These are phyloP conservation scores for Plebejus anna DNA, from an alignment of 2,888 invertebrate genomes.

Conservation along the genomic window DNA sequence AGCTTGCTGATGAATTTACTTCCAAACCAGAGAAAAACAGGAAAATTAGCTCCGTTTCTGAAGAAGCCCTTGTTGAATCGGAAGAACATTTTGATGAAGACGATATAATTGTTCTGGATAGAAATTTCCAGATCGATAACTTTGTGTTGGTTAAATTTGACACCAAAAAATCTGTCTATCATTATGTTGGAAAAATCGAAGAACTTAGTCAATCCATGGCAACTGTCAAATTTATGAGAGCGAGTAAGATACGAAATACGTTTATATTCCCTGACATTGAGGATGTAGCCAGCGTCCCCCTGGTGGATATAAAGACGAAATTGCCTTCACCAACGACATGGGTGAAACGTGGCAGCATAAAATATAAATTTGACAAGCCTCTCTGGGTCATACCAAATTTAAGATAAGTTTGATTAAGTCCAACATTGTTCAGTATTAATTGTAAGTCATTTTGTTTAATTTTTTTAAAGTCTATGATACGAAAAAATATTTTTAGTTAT, in stretches of 20 bases:
- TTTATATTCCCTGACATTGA: conserved; percentile 32
- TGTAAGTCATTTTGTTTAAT: too few relatives aligned
- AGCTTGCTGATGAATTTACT: conserved; percentile 27
- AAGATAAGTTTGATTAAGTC: too few relatives aligned
- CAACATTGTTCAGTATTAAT: too few relatives aligned
- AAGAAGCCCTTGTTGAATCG: conserved; percentile 24
- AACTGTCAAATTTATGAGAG: conserved; percentile 39
- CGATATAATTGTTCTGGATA: conserved; percentile 31
- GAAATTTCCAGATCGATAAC: conserved; percentile 37
- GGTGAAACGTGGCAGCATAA: too few relatives aligned
- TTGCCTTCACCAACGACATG: conserved; percentile 14
- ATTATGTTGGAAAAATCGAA: conserved; percentile 39
- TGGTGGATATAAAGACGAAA: conserved; percentile 24
- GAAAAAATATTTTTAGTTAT: too few relatives aligned
- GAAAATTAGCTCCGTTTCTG: conserved; percentile 30
- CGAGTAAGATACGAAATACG: conserved; percentile 39
- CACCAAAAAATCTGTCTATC: conserved; percentile 33
- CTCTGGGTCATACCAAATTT: too few relatives aligned
- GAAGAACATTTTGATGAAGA: conserved; percentile 24
- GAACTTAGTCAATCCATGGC: conserved; percentile 37
- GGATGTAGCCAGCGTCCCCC: conserved; percentile 20
- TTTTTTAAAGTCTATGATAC: too few relatives aligned
- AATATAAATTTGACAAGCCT: too few relatives aligned
- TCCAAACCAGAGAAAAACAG: conserved; percentile 21
- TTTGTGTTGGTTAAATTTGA: conserved; percentile 37